Base-by-base conservation (phyloP, 1,140 invertebrate species). In the Gonatopus flavifemur region DNA sequence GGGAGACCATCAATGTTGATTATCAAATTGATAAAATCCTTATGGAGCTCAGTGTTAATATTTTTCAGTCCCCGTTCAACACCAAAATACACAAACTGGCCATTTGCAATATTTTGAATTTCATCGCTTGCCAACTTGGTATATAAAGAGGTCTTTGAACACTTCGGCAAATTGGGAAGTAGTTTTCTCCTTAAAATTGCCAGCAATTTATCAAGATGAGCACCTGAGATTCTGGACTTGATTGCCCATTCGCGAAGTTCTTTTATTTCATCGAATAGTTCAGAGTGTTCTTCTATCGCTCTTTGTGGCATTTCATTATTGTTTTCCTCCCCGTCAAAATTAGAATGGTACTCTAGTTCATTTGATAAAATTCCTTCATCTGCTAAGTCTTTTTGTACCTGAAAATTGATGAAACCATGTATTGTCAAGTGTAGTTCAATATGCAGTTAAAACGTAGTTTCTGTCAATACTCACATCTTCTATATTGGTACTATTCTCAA, bases 71-170 rank as follows among this genome's bases (percentile, higher is more conserved):
- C 28, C n/a, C 39, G 38, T 48, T 18, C 15, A 5, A 48, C 16
- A 21, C 45, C 45, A 33, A 48, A 48, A 32, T 48, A 48, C n/a
- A 37, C 28, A 13, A 48, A 48, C 32, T 48, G 15, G 10, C 36
- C 36, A 6, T 38, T 13, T 32, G 22, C n/a, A n/a, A n/a, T n/a
- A n/a, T n/a, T n/a, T 30, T n/a, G 4, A 6, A 48, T 48, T 15
- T 5, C 15, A 21, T 32, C 38, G 28, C 28, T 30, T 10, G 36
- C 24, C 12, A 19, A 20, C 30, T 48, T 48, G n/a, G 45, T 39
- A 16, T 39, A 19, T 33, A 48, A 40, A 31, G 80, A 78, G 58
- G 71, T 70, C 46, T 37, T 28, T 28, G 25, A 6, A 7, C 6
- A 28, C 12, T 28, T 28, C 12, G 25, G 25, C 6, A 28, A 12